These are phyloP conservation scores for Arion vulgaris DNA, from an alignment of 1,140 invertebrate species.

Conservation along the genomic window DNA sequence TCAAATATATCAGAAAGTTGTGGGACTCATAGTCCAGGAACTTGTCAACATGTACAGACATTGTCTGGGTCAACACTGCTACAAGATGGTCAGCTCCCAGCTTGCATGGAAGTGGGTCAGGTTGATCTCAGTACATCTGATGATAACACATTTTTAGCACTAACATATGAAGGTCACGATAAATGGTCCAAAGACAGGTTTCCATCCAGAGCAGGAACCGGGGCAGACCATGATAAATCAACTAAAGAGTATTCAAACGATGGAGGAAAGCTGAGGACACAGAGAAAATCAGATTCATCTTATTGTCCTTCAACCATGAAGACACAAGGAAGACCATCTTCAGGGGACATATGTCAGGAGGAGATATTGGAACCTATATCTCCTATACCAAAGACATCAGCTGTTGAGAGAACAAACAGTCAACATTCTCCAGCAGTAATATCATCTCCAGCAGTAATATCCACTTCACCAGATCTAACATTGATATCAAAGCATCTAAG, in stretches of 20 bases:
- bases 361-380: too few relatives aligned
- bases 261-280: background rate
- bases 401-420: slow-evolving; percentile 29
- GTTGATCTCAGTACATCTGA: slow-evolving; percentile 44
- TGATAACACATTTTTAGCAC: slow-evolving; percentile 37
- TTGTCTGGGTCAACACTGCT: slow-evolving; percentile 25
- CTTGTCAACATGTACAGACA: slow-evolving; percentile 38
- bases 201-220: slow-evolving; percentile 2
- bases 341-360: slow-evolving; percentile 28
- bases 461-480: background rate
- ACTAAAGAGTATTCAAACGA: background rate
- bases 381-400: slow-evolving; percentile 21
- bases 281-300: slow-evolving; percentile 23
- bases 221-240: background rate
- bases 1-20: slow-evolving; percentile 41
- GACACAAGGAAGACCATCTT: background rate
- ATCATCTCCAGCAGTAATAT: too few relatives aligned
- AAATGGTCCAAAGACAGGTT: slow-evolving; percentile 39
- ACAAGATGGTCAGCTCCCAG: slow-evolving; percentile 19
- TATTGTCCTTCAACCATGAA: slow-evolving; percentile 5
- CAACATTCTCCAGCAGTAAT: slow-evolving; percentile 39
- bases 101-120: slow-evolving; percentile 41
- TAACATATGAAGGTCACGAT: slow-evolving; percentile 3
- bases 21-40: slow-evolving; percentile 32
- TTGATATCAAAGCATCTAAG: slow-evolving; percentile 6